Evolutionary conservation across 2,797 vertebrate genomes (phyloP), one percentile per base, ranked within the genome.

Genomic region (Propithecus deckenii): DNA sequence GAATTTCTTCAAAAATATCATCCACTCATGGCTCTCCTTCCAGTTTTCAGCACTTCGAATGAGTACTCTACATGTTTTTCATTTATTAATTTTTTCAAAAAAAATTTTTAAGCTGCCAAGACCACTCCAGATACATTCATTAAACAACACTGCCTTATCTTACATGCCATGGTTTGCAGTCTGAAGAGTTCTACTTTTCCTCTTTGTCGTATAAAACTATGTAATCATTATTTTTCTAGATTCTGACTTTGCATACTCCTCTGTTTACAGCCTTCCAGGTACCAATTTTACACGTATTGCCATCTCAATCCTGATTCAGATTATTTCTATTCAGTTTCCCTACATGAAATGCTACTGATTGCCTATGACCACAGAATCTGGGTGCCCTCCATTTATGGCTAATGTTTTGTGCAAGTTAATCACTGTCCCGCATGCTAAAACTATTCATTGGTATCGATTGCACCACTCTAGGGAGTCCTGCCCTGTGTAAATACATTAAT

Each of bases 401-500:
- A 11, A 74, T 89, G 2, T 35, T 93, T 74, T 86, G 12, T 61
- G 20, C 50, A 46, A 88, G 25, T 76, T 94, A 86, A 86, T 69
- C 32, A 17, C 50, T 94, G 48, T 55, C 50, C 32, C 69, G 41
- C 2, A 89, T 63, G 10, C 38, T 48, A 23, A 52, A 91, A 92
- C 50, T 69, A 3, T 67, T 83, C 46, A 78, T 14, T 78, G 38
- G 4, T 30, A 0, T 57, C 52, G 35, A 95, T 43, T 61, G 1
- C 2, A 83, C 23, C 32, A 55, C n/a, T 80, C 35, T 84, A 6
- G 4, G 61, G 20, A 95, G 2, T 12, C 15, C 43, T 69, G 48
- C 41, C 32, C 32, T 86, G 15, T 87, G 50, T 89, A 81, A 95
- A 94, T 87, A 38, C 55, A 46, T 96, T 94, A 78, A 48, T 81